Percentiles rank a stretch among this genome's conserved stretches.
These are phyloP conservation scores for Garra rufa DNA, from an alignment of 2,113 vertebrate genomes.

Conservation along the genomic window DNA sequence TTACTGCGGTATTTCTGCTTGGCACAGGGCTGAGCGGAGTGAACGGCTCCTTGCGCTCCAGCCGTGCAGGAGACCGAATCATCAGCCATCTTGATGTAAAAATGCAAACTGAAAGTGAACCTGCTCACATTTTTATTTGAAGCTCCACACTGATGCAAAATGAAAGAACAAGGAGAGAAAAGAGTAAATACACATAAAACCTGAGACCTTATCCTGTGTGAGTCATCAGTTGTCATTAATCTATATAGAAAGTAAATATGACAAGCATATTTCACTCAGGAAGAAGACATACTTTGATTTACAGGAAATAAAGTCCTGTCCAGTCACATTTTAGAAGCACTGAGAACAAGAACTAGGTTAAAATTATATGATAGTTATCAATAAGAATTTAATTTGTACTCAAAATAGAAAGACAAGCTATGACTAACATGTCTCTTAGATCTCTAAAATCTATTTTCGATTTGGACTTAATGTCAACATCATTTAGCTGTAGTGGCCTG, in stretches of 20 bases:
- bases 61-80: conserved; percentile 73
- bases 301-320: background rate
- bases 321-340: background rate
- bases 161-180: background rate
- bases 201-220: background rate
- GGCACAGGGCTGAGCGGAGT: conserved; percentile 68
- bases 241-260: background rate
- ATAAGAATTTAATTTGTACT: too few relatives aligned
- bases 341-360: background rate
- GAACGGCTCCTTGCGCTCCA: conserved; percentile 59
- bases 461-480: background rate
- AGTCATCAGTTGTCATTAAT: too few relatives aligned
- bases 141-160: background rate
- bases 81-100: conserved; percentile 80
- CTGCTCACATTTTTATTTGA: conserved; percentile 43
- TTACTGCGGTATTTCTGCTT: conserved; percentile 85
- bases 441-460: too few relatives aligned
- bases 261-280: background rate
- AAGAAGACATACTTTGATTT: background rate
- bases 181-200: background rate
- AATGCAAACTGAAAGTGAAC: background rate
- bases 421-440: background rate
- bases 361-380: too few relatives aligned
- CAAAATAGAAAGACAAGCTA: background rate
- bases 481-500: background rate